Conservation (phyloP, 1,140 invertebrate genomes). For the Pseudobourletiella spinata region DNA sequence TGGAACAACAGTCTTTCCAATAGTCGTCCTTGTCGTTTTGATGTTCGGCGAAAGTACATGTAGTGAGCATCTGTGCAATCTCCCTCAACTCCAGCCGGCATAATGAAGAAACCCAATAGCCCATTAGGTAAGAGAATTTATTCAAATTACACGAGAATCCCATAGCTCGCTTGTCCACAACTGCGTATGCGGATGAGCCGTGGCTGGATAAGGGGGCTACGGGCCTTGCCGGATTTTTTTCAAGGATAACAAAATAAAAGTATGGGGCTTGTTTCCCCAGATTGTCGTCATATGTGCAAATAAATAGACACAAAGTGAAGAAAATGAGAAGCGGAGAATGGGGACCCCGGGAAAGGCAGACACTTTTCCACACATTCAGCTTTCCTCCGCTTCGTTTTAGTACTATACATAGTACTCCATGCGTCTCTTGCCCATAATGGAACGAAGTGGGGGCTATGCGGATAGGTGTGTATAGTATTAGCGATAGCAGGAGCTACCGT, state of each 20-base stretch:
- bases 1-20: background rate
- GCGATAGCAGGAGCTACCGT: too few relatives aligned
- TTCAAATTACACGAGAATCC: conserved; percentile 6
- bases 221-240: too few relatives aligned
- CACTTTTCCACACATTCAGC: too few relatives aligned
- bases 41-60: background rate
- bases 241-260: background rate
- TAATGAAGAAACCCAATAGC: conserved; percentile 10
- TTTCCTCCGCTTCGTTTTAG: too few relatives aligned
- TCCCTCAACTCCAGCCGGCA: background rate
- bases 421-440: too few relatives aligned
- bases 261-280: background rate
- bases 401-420: too few relatives aligned
- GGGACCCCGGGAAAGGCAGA: too few relatives aligned
- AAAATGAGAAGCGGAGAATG: background rate
- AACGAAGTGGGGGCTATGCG: background rate
- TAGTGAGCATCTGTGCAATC: conserved; percentile 7
- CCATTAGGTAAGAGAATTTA: conserved; percentile 1
- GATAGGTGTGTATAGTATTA: too few relatives aligned
- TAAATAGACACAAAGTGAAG: conserved; percentile 1
- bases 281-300: background rate
- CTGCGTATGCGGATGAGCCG: too few relatives aligned
- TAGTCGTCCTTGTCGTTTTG: background rate
- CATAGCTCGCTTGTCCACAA: too few relatives aligned
- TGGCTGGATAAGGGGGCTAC: too few relatives aligned